Conservation (phyloP, 92 coral and sea anemone genomes). For the Ricordea florida region DNA sequence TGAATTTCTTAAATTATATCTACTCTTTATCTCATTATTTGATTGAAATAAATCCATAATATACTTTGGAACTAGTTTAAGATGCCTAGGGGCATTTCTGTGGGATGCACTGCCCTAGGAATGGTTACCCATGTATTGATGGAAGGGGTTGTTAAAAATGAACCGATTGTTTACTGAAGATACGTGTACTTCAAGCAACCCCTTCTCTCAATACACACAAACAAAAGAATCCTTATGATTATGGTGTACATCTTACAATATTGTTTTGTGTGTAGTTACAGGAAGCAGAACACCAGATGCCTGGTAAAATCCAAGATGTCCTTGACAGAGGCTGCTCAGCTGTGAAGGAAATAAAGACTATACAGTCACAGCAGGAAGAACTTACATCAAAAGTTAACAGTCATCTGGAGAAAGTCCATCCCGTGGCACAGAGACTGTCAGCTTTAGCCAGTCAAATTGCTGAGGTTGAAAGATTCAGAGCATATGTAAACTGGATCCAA, state of each 20-base stretch:
- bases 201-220: neutral
- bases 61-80: no score
- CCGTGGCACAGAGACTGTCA: constrained; percentile 63
- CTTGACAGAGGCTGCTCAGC: constrained; percentile 63
- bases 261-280: constrained; percentile 38
- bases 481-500: constrained; percentile 89
- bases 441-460: constrained; percentile 67
- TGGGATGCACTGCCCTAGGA: no score
- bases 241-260: neutral
- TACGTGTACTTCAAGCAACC: neutral
- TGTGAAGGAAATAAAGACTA: constrained; percentile 43
- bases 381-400: constrained; percentile 45
- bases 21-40: no score
- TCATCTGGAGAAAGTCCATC: constrained; percentile 56
- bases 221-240: no score
- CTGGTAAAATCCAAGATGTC: constrained; percentile 66
- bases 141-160: no score
- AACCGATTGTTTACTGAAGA: neutral
- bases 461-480: constrained; percentile 81
- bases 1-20: no score
- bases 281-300: constrained; percentile 66
- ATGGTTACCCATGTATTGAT: no score
- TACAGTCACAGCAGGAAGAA: constrained; percentile 28
- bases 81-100: no score
- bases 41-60: no score